Evolutionary conservation across 2,113 vertebrate species (phyloP), one percentile per base, ranked within the genome.

Genomic region (Thalassarche chlororhynchos): DNA sequence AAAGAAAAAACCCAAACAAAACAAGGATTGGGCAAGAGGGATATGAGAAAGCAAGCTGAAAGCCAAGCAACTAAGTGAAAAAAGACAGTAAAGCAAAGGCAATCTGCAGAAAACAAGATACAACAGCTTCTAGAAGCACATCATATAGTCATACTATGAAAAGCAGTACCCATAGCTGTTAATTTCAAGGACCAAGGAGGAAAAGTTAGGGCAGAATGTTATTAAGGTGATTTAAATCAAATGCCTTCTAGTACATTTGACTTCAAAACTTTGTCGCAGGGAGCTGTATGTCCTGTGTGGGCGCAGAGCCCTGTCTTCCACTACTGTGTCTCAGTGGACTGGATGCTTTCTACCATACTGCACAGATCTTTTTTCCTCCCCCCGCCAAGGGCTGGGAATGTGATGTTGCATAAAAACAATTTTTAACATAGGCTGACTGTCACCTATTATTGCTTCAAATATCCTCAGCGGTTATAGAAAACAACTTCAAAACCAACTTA

Each of bases 401-500:
- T 8, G 4, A 77, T 40, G 62, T 52, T 81, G 58, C 46, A 76
- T 83, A 66, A 96, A 81, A 93, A 54, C 42, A 66, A 38, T 46
- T 87, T 74, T 26, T 60, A 93, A 83, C 60, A 76, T n/a, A 87
- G 87, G 68, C 75, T 86, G 82, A 91, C 38, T 96, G 87, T 77
- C 87, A 84, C 78, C 68, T 93, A 87, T 87, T 78, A 65, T 77
- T 93, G 84, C 76, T 44, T 88, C 36, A 83, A 88, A 96, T 91
- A 91, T 90, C 82, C 42, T 78, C 68, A 74, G 46, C 8, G 9
- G 71, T 83, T 88, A 86, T 26, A 94, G 75, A 91, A 95, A 93
- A 93, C 72, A 89, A 85, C 93, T 95, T 95, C 90, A 93, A 94
- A 91, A 64, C 24, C 75, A 77, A 76, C 75, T 93, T 96, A 94